Conservation (phyloP, 2,888 invertebrate species). For the Cephus spinipes region DNA sequence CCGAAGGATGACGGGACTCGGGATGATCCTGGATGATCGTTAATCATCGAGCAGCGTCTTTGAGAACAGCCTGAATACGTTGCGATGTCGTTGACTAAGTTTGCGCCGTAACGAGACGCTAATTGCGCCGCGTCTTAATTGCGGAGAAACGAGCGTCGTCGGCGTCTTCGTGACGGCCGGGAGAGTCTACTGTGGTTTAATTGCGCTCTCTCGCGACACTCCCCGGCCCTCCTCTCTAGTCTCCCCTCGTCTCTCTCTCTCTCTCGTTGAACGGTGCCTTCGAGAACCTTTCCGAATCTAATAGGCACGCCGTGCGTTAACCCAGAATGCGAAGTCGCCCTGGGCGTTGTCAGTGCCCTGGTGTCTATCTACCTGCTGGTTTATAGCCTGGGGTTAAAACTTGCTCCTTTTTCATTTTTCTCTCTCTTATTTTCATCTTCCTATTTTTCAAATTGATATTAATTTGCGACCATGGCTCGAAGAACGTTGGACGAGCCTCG, state of each 20-base stretch:
- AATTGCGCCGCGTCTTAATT: not conserved
- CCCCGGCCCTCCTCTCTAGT: not conserved
- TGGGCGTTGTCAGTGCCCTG: constrained; percentile 35
- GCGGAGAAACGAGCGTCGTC: not conserved
- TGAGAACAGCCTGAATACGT: not conserved
- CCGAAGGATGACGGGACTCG: not conserved
- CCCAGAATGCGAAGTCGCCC: constrained; percentile 54
- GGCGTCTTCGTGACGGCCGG: not conserved
- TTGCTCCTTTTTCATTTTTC: constrained; percentile 26
- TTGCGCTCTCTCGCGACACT: not conserved
- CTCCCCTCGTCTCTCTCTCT: not conserved
- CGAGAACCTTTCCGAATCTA: not conserved
- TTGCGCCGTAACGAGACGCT: not conserved
- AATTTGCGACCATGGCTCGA: not conserved
- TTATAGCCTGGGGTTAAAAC: constrained; percentile 26
- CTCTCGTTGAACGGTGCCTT: not conserved
- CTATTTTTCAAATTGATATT: constrained; percentile 7
- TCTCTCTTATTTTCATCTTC: constrained; percentile 15
- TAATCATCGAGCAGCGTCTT: not conserved
- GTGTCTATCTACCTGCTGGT: not conserved
- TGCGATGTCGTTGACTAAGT: not conserved
- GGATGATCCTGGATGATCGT: not conserved
- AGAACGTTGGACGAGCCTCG: not conserved
- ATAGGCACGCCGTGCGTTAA: constrained; percentile 26
- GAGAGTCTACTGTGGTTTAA: not conserved